phyloP scores from a whole-genome alignment of 2,888 invertebrate species.

The Xestia ashworthii region DNA sequence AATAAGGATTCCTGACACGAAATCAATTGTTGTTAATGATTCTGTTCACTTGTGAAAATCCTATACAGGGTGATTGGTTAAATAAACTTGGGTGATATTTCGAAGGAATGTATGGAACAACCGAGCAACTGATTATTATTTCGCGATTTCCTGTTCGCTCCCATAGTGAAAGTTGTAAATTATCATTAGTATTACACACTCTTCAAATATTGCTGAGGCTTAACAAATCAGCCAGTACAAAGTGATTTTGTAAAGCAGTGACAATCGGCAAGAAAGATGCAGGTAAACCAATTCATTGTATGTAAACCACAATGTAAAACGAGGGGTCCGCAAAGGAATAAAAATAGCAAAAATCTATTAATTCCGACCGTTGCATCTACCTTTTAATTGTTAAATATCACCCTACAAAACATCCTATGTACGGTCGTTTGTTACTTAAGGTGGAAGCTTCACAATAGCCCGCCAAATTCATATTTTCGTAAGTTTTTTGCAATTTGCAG shows the following conservation, averaged over 20 bases:
- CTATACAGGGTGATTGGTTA: too few species aligned
- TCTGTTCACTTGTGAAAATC: too few species aligned
- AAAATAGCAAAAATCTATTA: neutral
- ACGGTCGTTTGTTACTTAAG: neutral
- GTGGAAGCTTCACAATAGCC: too few species aligned
- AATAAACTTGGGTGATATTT: too few species aligned
- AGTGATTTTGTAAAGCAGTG: neutral
- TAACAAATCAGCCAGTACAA: neutral
- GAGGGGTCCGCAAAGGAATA: neutral
- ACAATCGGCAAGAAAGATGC: neutral
- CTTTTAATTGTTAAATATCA: neutral
- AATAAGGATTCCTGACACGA: too few species aligned
- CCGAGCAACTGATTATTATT: neutral
- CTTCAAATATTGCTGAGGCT: neutral
- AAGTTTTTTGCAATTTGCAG: too few species aligned
- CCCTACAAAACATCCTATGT: neutral
- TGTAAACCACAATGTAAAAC: neutral
- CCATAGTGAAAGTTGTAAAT: neutral
- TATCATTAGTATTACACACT: neutral
- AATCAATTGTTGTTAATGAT: too few species aligned
- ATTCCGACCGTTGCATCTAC: neutral
- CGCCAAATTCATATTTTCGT: too few species aligned
- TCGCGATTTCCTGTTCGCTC: neutral
- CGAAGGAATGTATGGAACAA: neutral
- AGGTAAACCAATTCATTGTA: neutral